Evolutionary conservation across 2,797 vertebrate genomes (phyloP).

Genomic region (Sciurus carolinensis): DNA sequence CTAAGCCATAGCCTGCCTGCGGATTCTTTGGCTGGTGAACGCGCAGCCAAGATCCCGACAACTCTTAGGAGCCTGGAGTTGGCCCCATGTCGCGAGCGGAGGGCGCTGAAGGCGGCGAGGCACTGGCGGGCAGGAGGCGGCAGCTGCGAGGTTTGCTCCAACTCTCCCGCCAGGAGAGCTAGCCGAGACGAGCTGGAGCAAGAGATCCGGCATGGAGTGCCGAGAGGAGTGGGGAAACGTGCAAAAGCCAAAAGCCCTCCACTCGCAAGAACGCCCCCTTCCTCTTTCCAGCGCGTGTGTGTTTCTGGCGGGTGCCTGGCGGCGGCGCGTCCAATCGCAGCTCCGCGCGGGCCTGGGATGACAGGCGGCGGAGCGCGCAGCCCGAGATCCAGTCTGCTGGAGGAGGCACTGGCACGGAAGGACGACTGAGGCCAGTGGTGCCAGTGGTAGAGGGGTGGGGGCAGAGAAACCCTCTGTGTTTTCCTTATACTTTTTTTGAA

Average conservation of each 20-base stretch:
- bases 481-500: background rate
- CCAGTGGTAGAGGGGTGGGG: accelerated
- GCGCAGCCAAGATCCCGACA: background rate
- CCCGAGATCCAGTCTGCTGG: background rate
- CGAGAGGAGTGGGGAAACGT: background rate
- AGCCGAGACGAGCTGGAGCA: background rate
- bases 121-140: background rate
- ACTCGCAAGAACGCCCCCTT: background rate
- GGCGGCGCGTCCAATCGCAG: constrained; percentile 82
- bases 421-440: background rate
- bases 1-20: constrained; percentile 61
- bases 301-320: background rate
- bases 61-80: constrained; percentile 47
- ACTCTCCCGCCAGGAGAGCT: background rate
- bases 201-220: background rate
- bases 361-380: background rate
- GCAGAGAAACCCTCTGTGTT: background rate
- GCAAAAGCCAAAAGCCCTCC: background rate
- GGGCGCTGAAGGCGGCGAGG: background rate
- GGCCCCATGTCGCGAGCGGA: constrained; percentile 52
- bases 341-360: constrained; percentile 26
- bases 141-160: background rate
- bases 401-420: accelerated
- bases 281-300: background rate
- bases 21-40: background rate